phyloP scores from a whole-genome alignment of 2,113 vertebrate genomes.

The Ia io region DNA sequence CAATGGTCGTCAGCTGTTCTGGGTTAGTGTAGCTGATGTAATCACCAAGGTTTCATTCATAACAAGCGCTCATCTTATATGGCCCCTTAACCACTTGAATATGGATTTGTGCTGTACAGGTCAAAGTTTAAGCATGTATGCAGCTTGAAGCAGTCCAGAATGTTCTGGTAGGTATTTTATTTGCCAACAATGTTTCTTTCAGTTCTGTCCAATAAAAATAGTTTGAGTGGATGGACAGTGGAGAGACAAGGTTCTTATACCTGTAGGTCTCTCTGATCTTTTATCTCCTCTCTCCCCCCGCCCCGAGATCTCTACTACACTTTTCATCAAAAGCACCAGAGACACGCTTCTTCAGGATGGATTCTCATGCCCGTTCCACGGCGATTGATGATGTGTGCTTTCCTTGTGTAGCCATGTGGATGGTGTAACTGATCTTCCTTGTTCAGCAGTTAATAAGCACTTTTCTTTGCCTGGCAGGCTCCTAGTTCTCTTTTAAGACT shows the following conservation, averaged over 20 bases:
- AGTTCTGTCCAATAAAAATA: conserved; percentile 78
- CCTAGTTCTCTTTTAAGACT: conserved; percentile 59
- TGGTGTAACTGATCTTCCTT: conserved; percentile 73
- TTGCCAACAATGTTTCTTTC: conserved; percentile 74
- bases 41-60: conserved; percentile 83
- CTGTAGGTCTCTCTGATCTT: conserved; percentile 79
- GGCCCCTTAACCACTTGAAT: conserved; percentile 79
- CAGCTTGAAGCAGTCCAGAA: conserved; percentile 65
- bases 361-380: conserved; percentile 58
- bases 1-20: conserved; percentile 83
- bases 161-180: conserved; percentile 71
- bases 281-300: conserved; percentile 57
- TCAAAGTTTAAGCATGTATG: conserved; percentile 64
- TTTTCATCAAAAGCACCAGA: conserved; percentile 77
- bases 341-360: conserved; percentile 72
- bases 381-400: conserved; percentile 74
- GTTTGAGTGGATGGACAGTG: conserved; percentile 71
- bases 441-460: conserved; percentile 67
- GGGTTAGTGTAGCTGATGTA: conserved; percentile 83
- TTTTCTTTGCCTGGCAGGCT: conserved; percentile 64
- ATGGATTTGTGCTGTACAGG: conserved; percentile 70
- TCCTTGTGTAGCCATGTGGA: conserved; percentile 63
- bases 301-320: conserved; percentile 66
- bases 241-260: conserved; percentile 72
- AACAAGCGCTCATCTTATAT: conserved; percentile 78